Base-by-base conservation (phyloP, 1,140 invertebrate genomes). In the Venturia canescens region DNA sequence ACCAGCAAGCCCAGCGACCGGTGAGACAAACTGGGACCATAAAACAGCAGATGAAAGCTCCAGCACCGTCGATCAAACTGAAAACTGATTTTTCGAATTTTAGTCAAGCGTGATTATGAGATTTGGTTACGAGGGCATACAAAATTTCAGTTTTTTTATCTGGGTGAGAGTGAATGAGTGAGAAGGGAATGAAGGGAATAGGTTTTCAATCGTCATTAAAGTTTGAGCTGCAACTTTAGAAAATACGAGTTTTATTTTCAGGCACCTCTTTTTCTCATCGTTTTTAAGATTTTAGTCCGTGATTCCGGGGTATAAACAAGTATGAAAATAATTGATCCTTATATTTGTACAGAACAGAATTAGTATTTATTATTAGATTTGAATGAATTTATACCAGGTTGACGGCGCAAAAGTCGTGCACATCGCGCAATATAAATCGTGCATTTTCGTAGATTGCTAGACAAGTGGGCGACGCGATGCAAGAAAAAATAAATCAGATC, bases 51-150 rank as follows among this genome's bases (percentile, higher is more conserved):
- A 91, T 94, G 69, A 93, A 93, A 82, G 91, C 92, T 78, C 91
- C 91, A 67, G 88, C 92, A 50, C 94, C 94, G 81, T 96, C 97
- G 13, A 99, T 99, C 86, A 97, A 98, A 91, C 93, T 99, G 66
- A 99, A 98, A 94, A 99, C 97, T 21, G 97, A 98, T 91, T 99
- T 99, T 89, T 98, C 97, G 85, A 98, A 99, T 92, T 99, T 98
- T 86, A 94, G 94, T 84, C 95, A 93, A 92, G 63, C 21, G 21
- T 48, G 9, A 26, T n/a, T 71, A 18, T 16, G 48, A 53, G 18
- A 18, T 53, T 18, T 53, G n/a, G 18, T 53, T 44, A 44, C 38
- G 7, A 44, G 38, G 4, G 50, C n/a, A 53, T 53, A 21, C 60
- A 63, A 5, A 23, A 26, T 63, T 63, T 9, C 1, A 26, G 26